phyloP scores from a whole-genome alignment of 2,888 invertebrate genomes.

The Taphrorychus bicolor region DNA sequence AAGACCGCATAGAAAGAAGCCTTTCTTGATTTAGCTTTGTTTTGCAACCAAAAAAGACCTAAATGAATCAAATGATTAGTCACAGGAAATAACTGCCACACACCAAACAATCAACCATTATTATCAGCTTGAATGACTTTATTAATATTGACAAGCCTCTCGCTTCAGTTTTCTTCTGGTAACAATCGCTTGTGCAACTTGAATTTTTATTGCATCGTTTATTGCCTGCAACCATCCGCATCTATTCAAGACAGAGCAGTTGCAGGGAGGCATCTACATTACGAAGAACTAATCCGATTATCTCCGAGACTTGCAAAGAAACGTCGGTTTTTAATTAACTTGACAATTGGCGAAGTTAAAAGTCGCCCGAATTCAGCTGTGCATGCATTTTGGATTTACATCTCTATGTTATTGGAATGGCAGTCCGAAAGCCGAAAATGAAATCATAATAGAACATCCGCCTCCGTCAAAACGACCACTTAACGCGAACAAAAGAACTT shows the following conservation, averaged over 20 bases:
- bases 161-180: slow-evolving; percentile 14
- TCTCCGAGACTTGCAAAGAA: neutral
- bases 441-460: slow-evolving; percentile 37
- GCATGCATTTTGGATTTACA: neutral
- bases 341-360: slow-evolving; percentile 1
- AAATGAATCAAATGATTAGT: slow-evolving; percentile 1
- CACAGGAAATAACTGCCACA: slow-evolving; percentile 32
- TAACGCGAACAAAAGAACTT: slow-evolving; percentile 39
- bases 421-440: slow-evolving; percentile 26
- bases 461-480: slow-evolving; percentile 34
- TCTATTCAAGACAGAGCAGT: neutral
- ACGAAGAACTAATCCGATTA: too few species aligned
- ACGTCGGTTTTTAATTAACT: neutral
- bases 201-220: slow-evolving; percentile 16
- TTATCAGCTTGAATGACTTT: slow-evolving; percentile 33
- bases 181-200: slow-evolving; percentile 27
- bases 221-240: neutral
- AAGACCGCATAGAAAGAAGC: neutral
- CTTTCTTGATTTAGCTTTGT: too few species aligned
- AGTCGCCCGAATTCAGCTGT: neutral
- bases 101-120: slow-evolving; percentile 25
- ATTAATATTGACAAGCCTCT: slow-evolving; percentile 34
- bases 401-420: slow-evolving; percentile 2
- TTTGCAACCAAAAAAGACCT: too few species aligned
- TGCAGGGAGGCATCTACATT: too few species aligned